Conservation (phyloP, 2,797 vertebrate genomes). For the Aplochiton taeniatus region DNA sequence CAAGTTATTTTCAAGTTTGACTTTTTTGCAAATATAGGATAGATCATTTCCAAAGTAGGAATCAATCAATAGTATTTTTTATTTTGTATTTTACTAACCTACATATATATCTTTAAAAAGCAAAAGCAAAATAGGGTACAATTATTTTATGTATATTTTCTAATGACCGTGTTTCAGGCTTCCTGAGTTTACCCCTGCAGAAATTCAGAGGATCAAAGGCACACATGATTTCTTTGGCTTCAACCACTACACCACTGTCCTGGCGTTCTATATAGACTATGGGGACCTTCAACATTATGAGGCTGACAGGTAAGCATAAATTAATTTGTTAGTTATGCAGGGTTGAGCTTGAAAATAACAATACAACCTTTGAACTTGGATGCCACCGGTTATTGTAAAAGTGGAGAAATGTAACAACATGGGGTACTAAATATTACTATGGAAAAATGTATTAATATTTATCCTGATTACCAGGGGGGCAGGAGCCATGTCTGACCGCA, state of each 20-base stretch:
- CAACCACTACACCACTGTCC: conserved; percentile 92
- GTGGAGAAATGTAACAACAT: too few species aligned
- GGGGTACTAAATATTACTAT: neutral
- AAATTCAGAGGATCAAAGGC: conserved; percentile 89
- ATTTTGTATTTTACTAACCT: too few species aligned
- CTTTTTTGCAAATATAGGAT: too few species aligned
- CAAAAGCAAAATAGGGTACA: too few species aligned
- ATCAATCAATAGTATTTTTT: too few species aligned
- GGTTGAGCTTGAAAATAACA: too few species aligned
- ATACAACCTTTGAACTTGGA: too few species aligned
- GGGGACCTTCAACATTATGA: conserved; percentile 81
- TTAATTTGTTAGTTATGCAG: neutral
- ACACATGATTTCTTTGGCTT: conserved; percentile 94
- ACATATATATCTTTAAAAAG: too few species aligned
- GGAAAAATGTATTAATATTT: neutral
- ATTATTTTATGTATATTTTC: too few species aligned
- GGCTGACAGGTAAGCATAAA: conserved; percentile 82
- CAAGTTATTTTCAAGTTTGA: too few species aligned
- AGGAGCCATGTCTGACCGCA: conserved; percentile 80
- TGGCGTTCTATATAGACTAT: conserved; percentile 82
- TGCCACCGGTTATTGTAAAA: too few species aligned
- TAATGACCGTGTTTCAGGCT: conserved; percentile 82
- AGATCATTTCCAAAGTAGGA: too few species aligned
- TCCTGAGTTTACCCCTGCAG: conserved; percentile 89
- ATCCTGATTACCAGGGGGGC: conserved; percentile 71